Evolutionary conservation across 2,113 vertebrate genomes (phyloP), one percentile per base, ranked within the genome.

Genomic region (Rhineura floridana): DNA sequence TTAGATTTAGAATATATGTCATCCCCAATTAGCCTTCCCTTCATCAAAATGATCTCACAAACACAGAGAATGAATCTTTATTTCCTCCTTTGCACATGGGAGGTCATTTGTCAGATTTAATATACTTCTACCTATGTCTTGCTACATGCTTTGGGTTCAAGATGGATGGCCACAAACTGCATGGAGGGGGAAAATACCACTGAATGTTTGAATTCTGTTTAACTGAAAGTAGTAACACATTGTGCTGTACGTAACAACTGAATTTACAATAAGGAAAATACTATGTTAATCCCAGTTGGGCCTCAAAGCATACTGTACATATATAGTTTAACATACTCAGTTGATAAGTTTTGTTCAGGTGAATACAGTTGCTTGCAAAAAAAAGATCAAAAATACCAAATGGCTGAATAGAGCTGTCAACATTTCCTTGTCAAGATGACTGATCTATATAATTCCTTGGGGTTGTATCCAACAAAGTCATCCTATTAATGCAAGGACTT

Each of bases 71-170:
- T 97, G 97, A 97, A 97, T 97, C 96, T 97, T 97, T 97, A 97
- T 97, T 97, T 97, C 96, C 96, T 97, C 94, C 95, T 97, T 97
- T 97, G 95, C 96, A 97, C 97, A 96, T 95, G 97, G 96, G 97
- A 97, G 97, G 96, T 96, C 96, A 97, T 97, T 97, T 97, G 97
- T 97, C 96, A 97, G 96, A 95, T 97, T 97, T 97, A 97, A 97
- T 97, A 96, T 93, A 96, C 92, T 96, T 97, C 96, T 95, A 97
- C 96, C 95, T 96, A 96, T 39, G 88, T 97, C 97, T 97, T 96
- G 89, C 94, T 96, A 94, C 95, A 96, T 96, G 94, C 93, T 95
- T 95, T 95, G 95, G 91, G 93, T 97, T 96, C 96, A 96, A 95
- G 96, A 97, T 95, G 88, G 95, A 96, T 96, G 95, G 89, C 92